Conservation (phyloP, 2,113 vertebrate genomes). For the Actinemys pallida region DNA sequence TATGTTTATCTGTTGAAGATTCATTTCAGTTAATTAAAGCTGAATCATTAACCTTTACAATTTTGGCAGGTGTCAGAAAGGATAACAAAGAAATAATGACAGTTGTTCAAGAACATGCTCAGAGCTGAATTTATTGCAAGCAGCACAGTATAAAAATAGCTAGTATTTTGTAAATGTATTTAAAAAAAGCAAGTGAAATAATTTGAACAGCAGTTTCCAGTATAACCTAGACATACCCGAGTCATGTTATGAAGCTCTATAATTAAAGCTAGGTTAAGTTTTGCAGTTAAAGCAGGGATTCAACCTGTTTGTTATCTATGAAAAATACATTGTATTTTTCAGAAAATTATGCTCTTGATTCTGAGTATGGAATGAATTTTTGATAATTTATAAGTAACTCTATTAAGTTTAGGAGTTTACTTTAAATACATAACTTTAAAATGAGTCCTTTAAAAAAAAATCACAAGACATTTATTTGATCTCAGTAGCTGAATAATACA, state of each 20-base stretch:
- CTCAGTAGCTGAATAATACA: neutral
- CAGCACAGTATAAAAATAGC: neutral
- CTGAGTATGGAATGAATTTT: neutral
- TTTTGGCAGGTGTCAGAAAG: conserved; percentile 56
- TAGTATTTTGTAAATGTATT: neutral
- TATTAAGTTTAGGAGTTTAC: neutral
- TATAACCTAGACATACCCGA: neutral
- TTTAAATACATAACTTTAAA: neutral
- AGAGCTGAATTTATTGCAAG: neutral
- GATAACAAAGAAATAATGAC: conserved; percentile 43
- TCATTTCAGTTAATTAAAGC: conserved; percentile 60
- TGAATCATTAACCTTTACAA: conserved; percentile 49
- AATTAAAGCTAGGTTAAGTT: neutral
- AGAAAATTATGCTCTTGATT: neutral
- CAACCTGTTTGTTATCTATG: neutral
- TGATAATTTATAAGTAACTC: neutral
- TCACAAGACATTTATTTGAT: neutral
- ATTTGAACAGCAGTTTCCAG: neutral
- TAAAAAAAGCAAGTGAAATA: neutral
- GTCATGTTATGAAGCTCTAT: neutral
- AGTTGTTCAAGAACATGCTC: conserved; percentile 34
- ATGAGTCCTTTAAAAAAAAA: neutral
- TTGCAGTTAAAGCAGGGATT: neutral
- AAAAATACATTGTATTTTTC: neutral
- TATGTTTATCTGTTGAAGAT: conserved; percentile 45